Conservation (phyloP, 1,140 invertebrate species). For the Trachymyrmex cornetzi region DNA sequence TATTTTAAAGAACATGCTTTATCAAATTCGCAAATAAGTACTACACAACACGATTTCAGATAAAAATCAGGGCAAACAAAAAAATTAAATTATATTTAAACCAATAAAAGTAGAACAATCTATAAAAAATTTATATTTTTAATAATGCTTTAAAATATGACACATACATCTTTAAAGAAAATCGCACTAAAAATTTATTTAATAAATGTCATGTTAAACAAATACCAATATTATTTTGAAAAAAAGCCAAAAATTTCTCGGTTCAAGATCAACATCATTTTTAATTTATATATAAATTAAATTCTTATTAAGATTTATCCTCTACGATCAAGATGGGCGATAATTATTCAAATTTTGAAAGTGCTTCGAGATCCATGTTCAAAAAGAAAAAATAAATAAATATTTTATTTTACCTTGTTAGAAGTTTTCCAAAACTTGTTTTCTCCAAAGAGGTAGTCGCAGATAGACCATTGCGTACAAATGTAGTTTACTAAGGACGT, state of each 20-base stretch:
- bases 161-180: not conserved
- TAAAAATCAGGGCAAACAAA: too few relatives aligned
- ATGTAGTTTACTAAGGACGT: too few relatives aligned
- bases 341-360: slow-evolving; percentile 2
- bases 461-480: too few relatives aligned
- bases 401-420: not conserved
- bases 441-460: too few relatives aligned
- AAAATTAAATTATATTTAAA: too few relatives aligned
- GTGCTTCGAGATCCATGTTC: not conserved
- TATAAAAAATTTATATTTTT: too few relatives aligned
- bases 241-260: not conserved
- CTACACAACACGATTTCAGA: too few relatives aligned
- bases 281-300: not conserved
- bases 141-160: too few relatives aligned
- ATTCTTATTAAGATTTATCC: not conserved
- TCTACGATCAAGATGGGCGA: not conserved
- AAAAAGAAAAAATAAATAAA: not conserved
- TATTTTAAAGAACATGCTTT: too few relatives aligned
- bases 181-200: not conserved
- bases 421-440: too few relatives aligned
- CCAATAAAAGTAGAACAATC: too few relatives aligned
- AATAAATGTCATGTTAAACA: not conserved
- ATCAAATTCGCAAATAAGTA: too few relatives aligned
- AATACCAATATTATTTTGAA: slow-evolving; percentile 3
- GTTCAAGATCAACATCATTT: not conserved